Percentiles rank a stretch among this genome's conserved stretches.
Conservation (phyloP, 2,113 vertebrate species). For the Malurus alboscapulatus region DNA sequence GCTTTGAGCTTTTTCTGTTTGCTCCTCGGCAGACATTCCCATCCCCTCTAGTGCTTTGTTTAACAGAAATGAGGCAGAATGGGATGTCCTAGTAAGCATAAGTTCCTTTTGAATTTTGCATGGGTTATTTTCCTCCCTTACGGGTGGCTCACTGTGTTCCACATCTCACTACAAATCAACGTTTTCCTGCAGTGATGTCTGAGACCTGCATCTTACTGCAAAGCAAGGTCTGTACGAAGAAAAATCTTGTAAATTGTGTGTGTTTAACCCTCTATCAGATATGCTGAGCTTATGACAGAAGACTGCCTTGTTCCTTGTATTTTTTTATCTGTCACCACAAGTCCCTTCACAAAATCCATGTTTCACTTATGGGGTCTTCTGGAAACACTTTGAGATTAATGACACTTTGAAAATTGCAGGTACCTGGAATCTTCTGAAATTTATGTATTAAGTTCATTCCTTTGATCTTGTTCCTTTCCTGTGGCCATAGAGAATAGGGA, state of each 20-base stretch:
- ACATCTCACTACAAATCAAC: not conserved
- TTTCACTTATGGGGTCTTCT: not conserved
- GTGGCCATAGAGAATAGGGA: not conserved
- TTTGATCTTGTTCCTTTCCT: not conserved
- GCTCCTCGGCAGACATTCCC: not conserved
- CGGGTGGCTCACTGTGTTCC: not conserved
- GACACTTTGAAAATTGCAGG: not conserved
- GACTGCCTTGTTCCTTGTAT: not conserved
- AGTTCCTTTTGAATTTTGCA: slow-evolving; percentile 33
- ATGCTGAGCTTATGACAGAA: not conserved
- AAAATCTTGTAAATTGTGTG: not conserved
- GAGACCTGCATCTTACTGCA: not conserved
- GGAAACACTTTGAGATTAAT: not conserved
- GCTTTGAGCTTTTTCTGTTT: not conserved
- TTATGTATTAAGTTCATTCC: not conserved
- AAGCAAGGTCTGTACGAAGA: not conserved
- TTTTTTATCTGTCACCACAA: not conserved
- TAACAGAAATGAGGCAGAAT: not conserved
- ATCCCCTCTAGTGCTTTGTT: not conserved
- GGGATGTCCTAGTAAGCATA: not conserved
- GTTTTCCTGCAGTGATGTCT: not conserved
- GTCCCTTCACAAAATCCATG: not conserved
- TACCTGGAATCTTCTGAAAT: not conserved
- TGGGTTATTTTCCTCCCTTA: not conserved
- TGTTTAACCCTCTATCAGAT: not conserved